Evolutionary conservation across 1,140 invertebrate species (phyloP), one percentile per base, ranked within the genome.

Genomic region (Melipona quadrifasciata): DNA sequence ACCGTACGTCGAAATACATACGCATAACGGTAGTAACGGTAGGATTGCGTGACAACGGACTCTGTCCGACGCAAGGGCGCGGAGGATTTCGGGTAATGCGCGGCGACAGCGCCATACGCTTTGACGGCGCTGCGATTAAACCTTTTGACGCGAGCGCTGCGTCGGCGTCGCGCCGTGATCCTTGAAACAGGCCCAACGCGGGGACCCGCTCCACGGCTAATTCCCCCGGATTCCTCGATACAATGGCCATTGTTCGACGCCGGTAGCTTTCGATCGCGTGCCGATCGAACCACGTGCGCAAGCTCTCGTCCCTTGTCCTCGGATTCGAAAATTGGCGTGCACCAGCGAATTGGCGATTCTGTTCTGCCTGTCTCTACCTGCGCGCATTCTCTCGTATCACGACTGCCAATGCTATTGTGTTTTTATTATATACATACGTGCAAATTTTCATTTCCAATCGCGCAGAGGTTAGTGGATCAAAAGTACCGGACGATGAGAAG

Each of bases 101-200:
- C 51, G 65, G 47, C 64, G 76, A 76, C 82, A 61, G 55, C 53
- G 34, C 55, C 21, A 39, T 79, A 14, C 31, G 87, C 84, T 83
- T 86, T 83, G 87, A 88, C 80, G 80, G 73, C 77, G 72, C 70
- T 72, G n/a, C 82, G 87, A 89, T 89, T 83, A 84, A 84, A 67
- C 76, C 76, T 84, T 80, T 80, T 84, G 76, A 80, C 77, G 82
- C 58, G 82, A 67, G 58, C 21, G 74, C 39, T 39, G 53, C 55
- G 55, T 55, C 75, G 27, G 58, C 27, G 74, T 27, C 53, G 73
- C 55, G 55, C 73, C 75, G 27, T 83, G 81, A 83, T 83, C 81
- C 81, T 83, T 70, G 81, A 83, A 83, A 83, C 75, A 65, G 74
- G 75, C 61, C 81, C 81, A 57, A 51, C 31, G 61, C 34, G 53